Conservation (phyloP, 1,140 invertebrate species). For the Nixonia krombeini region DNA sequence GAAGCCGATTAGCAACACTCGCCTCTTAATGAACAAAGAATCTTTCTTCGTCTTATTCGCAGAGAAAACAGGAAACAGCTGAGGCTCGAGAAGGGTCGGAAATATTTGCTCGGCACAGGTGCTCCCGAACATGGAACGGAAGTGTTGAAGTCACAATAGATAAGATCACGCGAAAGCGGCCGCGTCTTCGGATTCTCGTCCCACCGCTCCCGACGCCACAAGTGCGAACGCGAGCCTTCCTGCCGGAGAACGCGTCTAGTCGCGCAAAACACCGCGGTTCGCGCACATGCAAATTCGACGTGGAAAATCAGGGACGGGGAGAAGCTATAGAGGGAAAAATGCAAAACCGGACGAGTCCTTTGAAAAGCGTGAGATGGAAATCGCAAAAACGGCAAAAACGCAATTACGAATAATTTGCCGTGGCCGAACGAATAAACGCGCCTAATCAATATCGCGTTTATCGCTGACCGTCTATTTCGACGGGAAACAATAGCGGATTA, state of each 20-base stretch:
- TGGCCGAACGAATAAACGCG: slow-evolving; percentile 45
- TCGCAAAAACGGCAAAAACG: slow-evolving; percentile 25
- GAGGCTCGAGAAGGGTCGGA: slow-evolving; percentile 16
- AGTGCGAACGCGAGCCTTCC: slow-evolving; percentile 6
- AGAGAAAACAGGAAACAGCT: slow-evolving; percentile 14
- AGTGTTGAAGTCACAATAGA: slow-evolving; percentile 25
- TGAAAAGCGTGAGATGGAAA: slow-evolving; percentile 40
- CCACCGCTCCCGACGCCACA: neutral
- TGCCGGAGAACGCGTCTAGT: neutral
- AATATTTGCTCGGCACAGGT: slow-evolving; percentile 19
- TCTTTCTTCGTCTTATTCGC: neutral
- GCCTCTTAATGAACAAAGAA: neutral
- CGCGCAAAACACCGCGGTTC: too few relatives aligned
- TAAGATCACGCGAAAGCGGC: slow-evolving; percentile 30
- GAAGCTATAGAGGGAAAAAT: slow-evolving; percentile 38
- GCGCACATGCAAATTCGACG: too few relatives aligned
- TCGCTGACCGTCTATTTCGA: slow-evolving; percentile 34
- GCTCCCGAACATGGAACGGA: slow-evolving; percentile 20
- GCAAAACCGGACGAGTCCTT: slow-evolving; percentile 26
- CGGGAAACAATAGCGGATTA: slow-evolving; percentile 18
- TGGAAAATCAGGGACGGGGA: too few relatives aligned
- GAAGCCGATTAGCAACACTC: too few relatives aligned
- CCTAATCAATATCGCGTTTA: slow-evolving; percentile 38
- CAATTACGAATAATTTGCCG: slow-evolving; percentile 33
- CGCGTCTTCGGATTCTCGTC: slow-evolving; percentile 11